phyloP scores from a whole-genome alignment of 2,113 vertebrate species.

The Oreochromis aureus region DNA sequence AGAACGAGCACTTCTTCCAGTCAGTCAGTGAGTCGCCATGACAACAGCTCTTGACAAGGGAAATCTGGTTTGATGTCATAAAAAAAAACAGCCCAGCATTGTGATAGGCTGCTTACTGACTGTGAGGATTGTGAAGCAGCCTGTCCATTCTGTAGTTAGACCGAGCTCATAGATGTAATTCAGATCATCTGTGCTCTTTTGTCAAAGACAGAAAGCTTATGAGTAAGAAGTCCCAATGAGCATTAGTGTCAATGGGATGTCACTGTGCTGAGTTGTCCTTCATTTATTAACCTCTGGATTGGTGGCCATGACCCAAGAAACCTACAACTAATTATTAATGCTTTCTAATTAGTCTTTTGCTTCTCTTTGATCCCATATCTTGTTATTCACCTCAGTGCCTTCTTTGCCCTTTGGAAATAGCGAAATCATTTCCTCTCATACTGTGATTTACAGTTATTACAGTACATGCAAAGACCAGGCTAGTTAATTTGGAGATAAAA shows the following conservation, averaged over 20 bases:
- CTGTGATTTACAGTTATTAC: constrained; percentile 69
- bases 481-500: constrained; percentile 58
- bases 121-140: not conserved
- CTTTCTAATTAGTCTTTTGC: constrained; percentile 61
- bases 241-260: constrained; percentile 29
- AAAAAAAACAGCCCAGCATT: not conserved
- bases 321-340: constrained; percentile 41
- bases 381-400: constrained; percentile 37
- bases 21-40: constrained; percentile 46
- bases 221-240: constrained; percentile 1
- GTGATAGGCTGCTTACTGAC: not conserved
- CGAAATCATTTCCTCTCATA: constrained; percentile 57
- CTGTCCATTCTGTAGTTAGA: not conserved
- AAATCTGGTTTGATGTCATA: constrained; percentile 26
- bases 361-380: constrained; percentile 40
- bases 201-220: not conserved
- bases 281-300: constrained; percentile 58
- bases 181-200: constrained; percentile 15
- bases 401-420: constrained; percentile 56
- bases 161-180: not conserved
- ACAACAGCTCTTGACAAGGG: constrained; percentile 40
- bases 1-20: not conserved
- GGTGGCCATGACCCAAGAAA: constrained; percentile 26
- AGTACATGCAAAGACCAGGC: not conserved
- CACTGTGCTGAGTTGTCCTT: constrained; percentile 19